phyloP scores from a whole-genome alignment of 2,888 invertebrate genomes.

The Platycheirus rosarum region DNA sequence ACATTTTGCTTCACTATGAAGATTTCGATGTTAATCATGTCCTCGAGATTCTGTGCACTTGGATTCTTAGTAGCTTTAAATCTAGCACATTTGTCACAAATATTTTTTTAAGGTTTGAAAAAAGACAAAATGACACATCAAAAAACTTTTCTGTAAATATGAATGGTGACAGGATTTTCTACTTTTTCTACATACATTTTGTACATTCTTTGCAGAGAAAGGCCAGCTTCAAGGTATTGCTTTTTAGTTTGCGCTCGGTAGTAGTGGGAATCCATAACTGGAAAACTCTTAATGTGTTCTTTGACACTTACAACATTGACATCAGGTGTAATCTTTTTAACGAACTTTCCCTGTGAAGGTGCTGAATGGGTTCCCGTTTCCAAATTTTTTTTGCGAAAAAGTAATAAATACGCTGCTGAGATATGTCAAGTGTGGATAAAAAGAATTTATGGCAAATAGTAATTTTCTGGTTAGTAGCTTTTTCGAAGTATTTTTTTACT shows the following conservation, averaged over 20 bases:
- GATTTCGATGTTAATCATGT: no score
- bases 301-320: neutral
- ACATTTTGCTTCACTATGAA: no score
- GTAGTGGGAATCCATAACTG: constrained; percentile 5
- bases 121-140: neutral
- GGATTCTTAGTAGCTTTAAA: no score
- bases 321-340: neutral
- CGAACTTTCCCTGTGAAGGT: neutral
- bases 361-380: constrained; percentile 11
- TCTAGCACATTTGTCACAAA: no score
- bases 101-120: neutral
- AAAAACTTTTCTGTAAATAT: neutral
- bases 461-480: no score
- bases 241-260: neutral
- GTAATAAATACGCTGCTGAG: no score
- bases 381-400: no score
- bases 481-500: no score
- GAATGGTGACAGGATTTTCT: neutral
- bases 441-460: no score
- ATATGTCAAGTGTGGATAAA: no score
- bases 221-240: neutral
- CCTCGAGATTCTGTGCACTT: no score
- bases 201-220: neutral
- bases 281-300: neutral
- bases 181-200: neutral